phyloP scores from a whole-genome alignment of 92 coral and sea anemone genomes.

The Meandrina meandrites region DNA sequence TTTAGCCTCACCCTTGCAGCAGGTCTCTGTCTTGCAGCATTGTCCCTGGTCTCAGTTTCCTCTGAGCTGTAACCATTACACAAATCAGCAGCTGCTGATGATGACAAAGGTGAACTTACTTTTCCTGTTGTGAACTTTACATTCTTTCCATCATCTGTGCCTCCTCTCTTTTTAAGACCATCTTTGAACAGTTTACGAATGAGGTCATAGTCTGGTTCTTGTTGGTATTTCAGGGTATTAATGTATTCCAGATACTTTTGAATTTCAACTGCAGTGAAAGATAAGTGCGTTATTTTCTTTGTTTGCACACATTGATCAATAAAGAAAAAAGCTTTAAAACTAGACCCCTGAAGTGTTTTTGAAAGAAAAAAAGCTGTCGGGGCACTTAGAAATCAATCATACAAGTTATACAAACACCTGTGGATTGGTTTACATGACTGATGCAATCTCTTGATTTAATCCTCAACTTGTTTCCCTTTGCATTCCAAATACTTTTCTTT shows the following conservation, averaged over 20 bases:
- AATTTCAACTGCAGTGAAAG: constrained; percentile 68
- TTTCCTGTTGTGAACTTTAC: constrained; percentile 54
- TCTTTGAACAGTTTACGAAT: constrained; percentile 72
- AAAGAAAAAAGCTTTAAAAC: too few species aligned
- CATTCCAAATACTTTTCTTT: too few species aligned
- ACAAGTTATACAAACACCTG: too few species aligned
- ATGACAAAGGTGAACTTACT: not conserved
- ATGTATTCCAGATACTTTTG: constrained; percentile 79
- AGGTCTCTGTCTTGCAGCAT: constrained; percentile 18
- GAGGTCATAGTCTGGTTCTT: constrained; percentile 80
- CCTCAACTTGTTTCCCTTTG: too few species aligned
- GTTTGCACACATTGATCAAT: not conserved
- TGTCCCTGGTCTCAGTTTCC: constrained; percentile 16
- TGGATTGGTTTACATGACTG: too few species aligned
- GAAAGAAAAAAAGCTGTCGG: too few species aligned
- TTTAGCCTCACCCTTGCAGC: constrained; percentile 6
- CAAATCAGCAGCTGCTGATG: not conserved
- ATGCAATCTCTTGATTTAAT: too few species aligned
- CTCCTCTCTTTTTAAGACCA: constrained; percentile 83
- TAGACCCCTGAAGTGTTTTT: too few species aligned
- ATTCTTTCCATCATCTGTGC: constrained; percentile 82
- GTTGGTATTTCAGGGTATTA: constrained; percentile 64
- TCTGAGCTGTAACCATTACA: constrained; percentile 2
- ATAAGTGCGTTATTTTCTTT: too few species aligned
- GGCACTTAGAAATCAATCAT: too few species aligned